These are phyloP conservation scores for Nycticebus coucang DNA, from an alignment of 2,113 vertebrate species.

Conservation along the genomic window DNA sequence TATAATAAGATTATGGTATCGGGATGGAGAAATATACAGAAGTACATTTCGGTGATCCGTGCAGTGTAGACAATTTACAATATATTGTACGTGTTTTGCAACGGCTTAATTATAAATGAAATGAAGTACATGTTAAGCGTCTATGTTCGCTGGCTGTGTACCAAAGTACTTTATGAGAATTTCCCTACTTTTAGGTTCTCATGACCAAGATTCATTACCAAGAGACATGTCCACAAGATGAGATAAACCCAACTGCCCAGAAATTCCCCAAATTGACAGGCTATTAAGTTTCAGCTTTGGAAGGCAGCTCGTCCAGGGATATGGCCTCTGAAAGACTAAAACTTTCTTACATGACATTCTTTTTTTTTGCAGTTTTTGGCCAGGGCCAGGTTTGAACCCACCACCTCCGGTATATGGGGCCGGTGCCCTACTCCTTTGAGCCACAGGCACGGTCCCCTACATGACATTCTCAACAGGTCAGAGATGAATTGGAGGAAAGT, in stretches of 20 bases:
- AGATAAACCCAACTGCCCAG: background rate
- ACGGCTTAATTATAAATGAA: background rate
- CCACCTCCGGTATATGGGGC: too few species aligned
- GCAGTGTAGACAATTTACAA: background rate
- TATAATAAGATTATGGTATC: background rate
- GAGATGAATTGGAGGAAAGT: background rate
- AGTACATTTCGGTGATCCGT: background rate
- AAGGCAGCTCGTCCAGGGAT: background rate
- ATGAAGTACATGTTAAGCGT: background rate
- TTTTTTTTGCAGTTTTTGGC: too few species aligned
- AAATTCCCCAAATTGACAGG: background rate
- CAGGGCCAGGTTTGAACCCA: too few species aligned
- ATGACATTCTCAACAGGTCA: background rate
- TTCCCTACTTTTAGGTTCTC: background rate
- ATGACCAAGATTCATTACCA: background rate
- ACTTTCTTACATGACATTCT: background rate
- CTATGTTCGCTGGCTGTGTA: background rate
- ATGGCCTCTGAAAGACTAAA: background rate
- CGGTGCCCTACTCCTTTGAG: too few species aligned
- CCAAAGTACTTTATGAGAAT: background rate
- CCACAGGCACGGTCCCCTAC: too few species aligned
- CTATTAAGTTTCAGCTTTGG: background rate
- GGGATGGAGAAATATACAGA: background rate
- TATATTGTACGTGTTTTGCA: background rate
- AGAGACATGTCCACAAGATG: background rate